These are phyloP conservation scores for Lucinisca nassula DNA, from an alignment of 2,888 invertebrate species.

Conservation along the genomic window DNA sequence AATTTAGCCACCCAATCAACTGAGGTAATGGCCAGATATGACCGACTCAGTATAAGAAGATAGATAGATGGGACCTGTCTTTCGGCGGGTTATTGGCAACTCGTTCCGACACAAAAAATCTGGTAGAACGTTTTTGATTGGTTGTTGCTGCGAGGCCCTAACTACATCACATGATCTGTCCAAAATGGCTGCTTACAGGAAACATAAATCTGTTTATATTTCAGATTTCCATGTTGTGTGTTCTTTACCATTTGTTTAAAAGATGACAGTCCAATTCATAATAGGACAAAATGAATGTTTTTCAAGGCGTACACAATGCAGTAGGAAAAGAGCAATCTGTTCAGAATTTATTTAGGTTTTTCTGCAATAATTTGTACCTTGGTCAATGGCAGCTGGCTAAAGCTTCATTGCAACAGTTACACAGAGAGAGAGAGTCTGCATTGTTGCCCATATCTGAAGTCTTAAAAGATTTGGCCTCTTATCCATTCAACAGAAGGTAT, in stretches of 20 bases:
- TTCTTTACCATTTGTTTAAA: no score
- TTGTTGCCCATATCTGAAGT: slow-evolving; percentile 70
- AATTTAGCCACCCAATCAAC: no score
- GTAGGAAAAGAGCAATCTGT: background rate
- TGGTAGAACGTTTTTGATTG: no score
- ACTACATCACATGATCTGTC: slow-evolving; percentile 74
- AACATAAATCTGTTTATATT: no score
- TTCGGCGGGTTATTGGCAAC: no score
- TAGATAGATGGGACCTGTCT: no score
- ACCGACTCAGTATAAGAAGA: no score
- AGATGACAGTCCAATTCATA: background rate
- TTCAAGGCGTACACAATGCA: background rate
- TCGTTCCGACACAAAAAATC: no score
- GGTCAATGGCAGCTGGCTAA: slow-evolving; percentile 86
- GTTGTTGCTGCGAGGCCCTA: no score
- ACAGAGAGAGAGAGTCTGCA: slow-evolving; percentile 51
- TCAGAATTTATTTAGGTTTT: slow-evolving; percentile 74
- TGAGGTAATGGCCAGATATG: no score
- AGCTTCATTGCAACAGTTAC: slow-evolving; percentile 75
- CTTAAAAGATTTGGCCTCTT: slow-evolving; percentile 75
- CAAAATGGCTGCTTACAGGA: slow-evolving; percentile 11
- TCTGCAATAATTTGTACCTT: slow-evolving; percentile 84
- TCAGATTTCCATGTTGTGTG: no score
- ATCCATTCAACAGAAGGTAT: slow-evolving; percentile 83
- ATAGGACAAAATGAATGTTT: background rate